A percentile compares a stretch with the other conserved stretches of the same genome.
Evolutionary conservation across 2,797 vertebrate genomes (phyloP).

Genomic region (Buphagus erythrorhynchus): DNA sequence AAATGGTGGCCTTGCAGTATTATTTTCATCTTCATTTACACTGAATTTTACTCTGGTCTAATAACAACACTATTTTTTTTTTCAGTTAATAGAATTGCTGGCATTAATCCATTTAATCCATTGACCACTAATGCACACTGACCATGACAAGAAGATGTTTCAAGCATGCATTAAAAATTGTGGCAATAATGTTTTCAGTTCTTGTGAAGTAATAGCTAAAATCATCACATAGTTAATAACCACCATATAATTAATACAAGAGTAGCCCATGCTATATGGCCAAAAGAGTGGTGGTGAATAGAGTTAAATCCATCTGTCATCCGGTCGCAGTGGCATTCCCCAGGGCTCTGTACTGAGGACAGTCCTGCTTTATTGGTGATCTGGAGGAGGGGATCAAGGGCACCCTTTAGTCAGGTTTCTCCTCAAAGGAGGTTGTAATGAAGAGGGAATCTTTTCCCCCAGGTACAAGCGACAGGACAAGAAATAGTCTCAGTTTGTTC

Average conservation of each 20-base stretch:
- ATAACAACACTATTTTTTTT: neutral
- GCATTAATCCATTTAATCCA: neutral
- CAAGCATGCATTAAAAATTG: neutral
- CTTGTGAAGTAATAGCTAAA: neutral
- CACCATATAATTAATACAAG: neutral
- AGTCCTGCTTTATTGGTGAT: neutral
- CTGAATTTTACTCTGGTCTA: neutral
- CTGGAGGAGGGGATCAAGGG: fast-evolving
- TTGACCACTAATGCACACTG: neutral
- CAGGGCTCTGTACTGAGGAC: neutral
- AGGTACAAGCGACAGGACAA: fast-evolving
- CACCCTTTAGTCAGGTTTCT: neutral
- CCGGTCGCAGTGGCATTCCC: fast-evolving
- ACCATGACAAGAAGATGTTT: neutral
- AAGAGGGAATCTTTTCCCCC: neutral
- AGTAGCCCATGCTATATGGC: neutral
- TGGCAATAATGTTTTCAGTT: neutral
- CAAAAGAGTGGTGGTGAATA: neutral
- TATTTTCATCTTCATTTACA: neutral
- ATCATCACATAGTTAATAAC: neutral
- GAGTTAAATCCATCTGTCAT: neutral
- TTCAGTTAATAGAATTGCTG: neutral
- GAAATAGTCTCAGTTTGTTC: neutral
- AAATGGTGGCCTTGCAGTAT: neutral
- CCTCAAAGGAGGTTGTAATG: neutral